Evolutionary conservation across 2,797 vertebrate species (phyloP).

Genomic region (Mionectes olivaceus): DNA sequence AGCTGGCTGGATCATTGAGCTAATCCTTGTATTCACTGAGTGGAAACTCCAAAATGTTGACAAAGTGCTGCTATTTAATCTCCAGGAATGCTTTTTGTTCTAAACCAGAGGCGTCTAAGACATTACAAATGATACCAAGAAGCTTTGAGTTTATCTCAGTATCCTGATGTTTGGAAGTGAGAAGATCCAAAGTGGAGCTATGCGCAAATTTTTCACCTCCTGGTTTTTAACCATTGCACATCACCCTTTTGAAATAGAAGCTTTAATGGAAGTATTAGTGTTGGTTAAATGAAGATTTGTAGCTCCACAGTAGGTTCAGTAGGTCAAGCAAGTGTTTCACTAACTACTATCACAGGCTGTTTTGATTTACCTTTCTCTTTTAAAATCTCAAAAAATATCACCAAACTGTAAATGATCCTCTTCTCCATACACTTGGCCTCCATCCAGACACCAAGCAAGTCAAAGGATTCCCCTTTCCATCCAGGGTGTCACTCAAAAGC

Average conservation of each 20-base stretch:
- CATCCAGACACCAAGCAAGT: not conserved
- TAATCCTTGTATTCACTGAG: conserved; percentile 20
- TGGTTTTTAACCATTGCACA: not conserved
- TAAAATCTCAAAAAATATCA: not conserved
- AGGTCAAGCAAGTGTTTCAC: not conserved
- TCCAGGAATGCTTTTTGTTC: conserved; percentile 55
- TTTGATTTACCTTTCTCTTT: not conserved
- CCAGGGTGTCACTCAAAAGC: not conserved
- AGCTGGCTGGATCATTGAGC: conserved; percentile 15
- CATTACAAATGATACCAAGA: not conserved
- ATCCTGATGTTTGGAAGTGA: not conserved
- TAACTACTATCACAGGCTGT: not conserved
- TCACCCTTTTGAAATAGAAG: not conserved
- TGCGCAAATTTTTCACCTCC: not conserved
- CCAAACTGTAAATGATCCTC: not conserved
- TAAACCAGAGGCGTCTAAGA: not conserved
- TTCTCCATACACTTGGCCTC: not conserved
- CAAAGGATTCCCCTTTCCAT: not conserved
- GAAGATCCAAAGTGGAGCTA: not conserved
- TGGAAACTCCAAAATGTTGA: conserved; percentile 49
- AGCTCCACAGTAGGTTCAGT: not conserved
- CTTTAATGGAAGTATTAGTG: not conserved
- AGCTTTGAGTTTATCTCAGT: not conserved
- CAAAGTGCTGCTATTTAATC: conserved; percentile 43
- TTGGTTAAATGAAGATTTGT: not conserved